phyloP scores from a whole-genome alignment of 2,888 invertebrate species.

The Rhimphoctona megacephalus region DNA sequence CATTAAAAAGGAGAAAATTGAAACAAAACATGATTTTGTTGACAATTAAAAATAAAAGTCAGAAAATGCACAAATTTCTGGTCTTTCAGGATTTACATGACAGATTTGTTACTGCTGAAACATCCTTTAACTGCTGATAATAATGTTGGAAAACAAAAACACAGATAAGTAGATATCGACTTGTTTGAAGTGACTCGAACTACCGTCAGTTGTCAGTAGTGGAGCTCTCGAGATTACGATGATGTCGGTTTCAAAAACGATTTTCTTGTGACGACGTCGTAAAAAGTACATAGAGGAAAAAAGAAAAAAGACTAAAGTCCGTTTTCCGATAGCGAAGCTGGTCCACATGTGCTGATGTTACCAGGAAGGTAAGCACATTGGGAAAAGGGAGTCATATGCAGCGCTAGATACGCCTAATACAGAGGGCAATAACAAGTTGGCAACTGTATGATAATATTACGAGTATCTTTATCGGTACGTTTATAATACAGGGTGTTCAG shows the following conservation, averaged over 20 bases:
- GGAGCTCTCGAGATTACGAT: slow-evolving; percentile 8
- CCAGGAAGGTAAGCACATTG: not conserved
- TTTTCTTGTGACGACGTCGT: slow-evolving; percentile 25
- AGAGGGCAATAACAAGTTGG: slow-evolving; percentile 26
- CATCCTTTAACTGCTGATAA: not conserved
- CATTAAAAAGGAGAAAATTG: not conserved
- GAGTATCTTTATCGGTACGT: slow-evolving; percentile 33
- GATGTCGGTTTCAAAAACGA: slow-evolving; percentile 1
- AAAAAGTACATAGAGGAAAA: not conserved
- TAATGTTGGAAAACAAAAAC: not conserved
- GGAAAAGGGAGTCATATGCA: slow-evolving; percentile 14
- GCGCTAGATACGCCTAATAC: not conserved
- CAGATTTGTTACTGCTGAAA: not conserved
- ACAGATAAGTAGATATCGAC: slow-evolving; percentile 3
- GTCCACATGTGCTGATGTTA: slow-evolving; percentile 14
- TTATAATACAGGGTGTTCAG: not conserved
- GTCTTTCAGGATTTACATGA: not conserved
- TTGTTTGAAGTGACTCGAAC: not conserved
- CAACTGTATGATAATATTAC: slow-evolving; percentile 19
- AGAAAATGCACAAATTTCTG: too few relatives aligned
- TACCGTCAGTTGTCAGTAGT: not conserved
- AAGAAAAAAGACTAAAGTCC: not conserved
- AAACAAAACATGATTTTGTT: not conserved
- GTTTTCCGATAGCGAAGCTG: slow-evolving; percentile 9
- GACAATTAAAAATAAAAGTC: too few relatives aligned